Evolutionary conservation across 2,797 vertebrate genomes (phyloP).

Genomic region (Orestias chungarensis): DNA sequence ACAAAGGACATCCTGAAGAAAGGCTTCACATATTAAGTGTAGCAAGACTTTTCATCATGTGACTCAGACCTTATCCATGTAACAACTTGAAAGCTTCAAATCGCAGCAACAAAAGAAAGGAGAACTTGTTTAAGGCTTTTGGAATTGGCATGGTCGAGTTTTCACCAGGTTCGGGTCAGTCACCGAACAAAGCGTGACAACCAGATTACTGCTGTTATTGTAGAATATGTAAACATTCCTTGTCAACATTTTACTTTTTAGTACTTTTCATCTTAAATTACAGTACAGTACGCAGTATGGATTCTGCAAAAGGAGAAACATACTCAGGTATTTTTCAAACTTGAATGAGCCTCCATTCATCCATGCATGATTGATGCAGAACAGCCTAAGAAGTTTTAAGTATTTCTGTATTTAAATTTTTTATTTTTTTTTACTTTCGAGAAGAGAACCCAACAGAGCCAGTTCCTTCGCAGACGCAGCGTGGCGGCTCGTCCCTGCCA

Average conservation of each 20-base stretch:
- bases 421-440: not conserved
- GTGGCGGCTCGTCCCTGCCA: slow-evolving; percentile 32
- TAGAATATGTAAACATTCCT: not conserved
- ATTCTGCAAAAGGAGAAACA: no score
- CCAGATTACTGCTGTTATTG: not conserved
- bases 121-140: not conserved
- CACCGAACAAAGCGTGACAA: no score
- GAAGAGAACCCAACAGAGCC: not conserved
- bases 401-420: not conserved
- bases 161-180: not conserved
- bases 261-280: not conserved
- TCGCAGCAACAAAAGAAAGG: no score
- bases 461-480: not conserved
- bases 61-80: not conserved
- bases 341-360: no score
- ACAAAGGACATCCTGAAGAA: not conserved
- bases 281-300: no score
- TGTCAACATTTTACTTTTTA: not conserved
- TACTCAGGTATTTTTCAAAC: no score
- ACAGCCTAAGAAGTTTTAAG: not conserved
- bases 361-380: no score
- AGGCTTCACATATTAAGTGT: not conserved
- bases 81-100: not conserved
- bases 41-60: not conserved
- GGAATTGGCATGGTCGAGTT: not conserved